A percentile compares a stretch with the other conserved stretches of the same genome.
Conservation (phyloP, 2,797 vertebrate species). For the Aselliscus stoliczkanus region DNA sequence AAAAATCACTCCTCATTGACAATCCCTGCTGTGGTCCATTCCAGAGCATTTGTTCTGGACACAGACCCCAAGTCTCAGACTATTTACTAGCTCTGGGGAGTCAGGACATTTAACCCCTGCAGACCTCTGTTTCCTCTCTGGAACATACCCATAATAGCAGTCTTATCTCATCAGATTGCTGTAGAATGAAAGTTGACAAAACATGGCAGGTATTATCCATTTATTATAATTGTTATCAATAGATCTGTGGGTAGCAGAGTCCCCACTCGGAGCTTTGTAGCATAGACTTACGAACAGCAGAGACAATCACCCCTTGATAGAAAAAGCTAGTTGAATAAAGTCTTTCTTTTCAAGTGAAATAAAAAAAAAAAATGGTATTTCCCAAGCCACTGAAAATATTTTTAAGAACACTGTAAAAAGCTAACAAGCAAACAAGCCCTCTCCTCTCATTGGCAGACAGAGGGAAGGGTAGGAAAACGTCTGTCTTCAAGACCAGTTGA, state of each 20-base stretch:
- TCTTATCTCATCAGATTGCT: not conserved
- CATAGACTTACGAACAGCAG: not conserved
- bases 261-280: not conserved
- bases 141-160: not conserved
- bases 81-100: not conserved
- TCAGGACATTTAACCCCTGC: not conserved
- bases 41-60: not conserved
- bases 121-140: not conserved
- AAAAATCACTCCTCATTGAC: not conserved
- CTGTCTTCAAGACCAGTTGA: not conserved
- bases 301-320: constrained; percentile 24
- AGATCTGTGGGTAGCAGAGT: not conserved
- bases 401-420: not conserved
- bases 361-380: constrained; percentile 38
- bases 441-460: not conserved
- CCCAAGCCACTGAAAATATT: constrained; percentile 13
- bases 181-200: not conserved
- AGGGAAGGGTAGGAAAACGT: not conserved
- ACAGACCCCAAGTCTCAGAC: not conserved
- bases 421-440: not conserved
- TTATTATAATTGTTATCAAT: not conserved
- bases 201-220: not conserved
- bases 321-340: constrained; percentile 59
- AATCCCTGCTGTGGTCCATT: not conserved
- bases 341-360: constrained; percentile 54